Evolutionary conservation across 2,797 vertebrate species (phyloP).

Genomic region (Thunnus albacares): DNA sequence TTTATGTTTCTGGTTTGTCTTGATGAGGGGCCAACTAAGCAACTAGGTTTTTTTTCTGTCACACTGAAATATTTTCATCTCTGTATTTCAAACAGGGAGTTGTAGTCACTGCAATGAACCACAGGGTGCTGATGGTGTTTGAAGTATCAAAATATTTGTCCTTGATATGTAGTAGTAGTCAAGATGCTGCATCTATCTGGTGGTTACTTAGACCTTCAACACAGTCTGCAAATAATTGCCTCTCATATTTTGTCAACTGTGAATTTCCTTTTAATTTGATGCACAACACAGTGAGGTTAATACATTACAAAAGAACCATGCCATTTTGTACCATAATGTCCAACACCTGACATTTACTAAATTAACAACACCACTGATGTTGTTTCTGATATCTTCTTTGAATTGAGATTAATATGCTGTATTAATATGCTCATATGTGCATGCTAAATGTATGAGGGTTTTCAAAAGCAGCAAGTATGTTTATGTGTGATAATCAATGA

Average conservation of each 20-base stretch:
- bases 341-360: neutral
- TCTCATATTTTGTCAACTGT: conserved; percentile 27
- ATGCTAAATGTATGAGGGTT: neutral
- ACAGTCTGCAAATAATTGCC: conserved; percentile 25
- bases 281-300: neutral
- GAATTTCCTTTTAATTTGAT: conserved; percentile 10
- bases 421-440: no score
- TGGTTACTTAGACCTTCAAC: conserved; percentile 23
- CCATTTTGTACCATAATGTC: neutral
- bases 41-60: conserved; percentile 6
- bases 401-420: no score
- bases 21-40: conserved; percentile 31
- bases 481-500: neutral
- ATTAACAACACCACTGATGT: neutral
- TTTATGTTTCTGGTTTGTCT: conserved; percentile 34
- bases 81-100: conserved; percentile 17
- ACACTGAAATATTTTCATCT: neutral
- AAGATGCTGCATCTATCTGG: conserved; percentile 13
- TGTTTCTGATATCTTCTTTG: neutral
- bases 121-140: neutral
- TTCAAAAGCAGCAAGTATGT: neutral
- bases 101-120: conserved; percentile 21
- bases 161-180: conserved; percentile 22
- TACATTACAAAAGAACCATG: neutral
- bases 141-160: conserved; percentile 31